Base-by-base conservation (phyloP, 2,888 invertebrate species). In the Xestia xanthographa region DNA sequence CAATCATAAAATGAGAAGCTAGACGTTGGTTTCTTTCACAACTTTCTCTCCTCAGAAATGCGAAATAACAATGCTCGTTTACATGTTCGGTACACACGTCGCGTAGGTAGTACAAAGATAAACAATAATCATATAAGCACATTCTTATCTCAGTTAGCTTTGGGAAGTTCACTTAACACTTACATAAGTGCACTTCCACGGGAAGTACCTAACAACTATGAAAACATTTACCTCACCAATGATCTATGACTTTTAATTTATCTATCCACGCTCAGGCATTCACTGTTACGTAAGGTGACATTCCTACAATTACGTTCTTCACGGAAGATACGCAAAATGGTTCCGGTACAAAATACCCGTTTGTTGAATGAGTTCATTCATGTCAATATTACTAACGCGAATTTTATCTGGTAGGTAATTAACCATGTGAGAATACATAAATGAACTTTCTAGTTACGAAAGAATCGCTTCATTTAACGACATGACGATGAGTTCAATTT, bases 361-460 rank as follows among this genome's bases (percentile, higher is more conserved):
- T 73, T 62, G 67, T 72, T 48, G 69, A 75, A 66, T 76, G 66
- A 75, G 77, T 79, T 72, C 79, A 74, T 79, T 72, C 79, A 74
- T 73, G 75, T 82, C 82, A 86, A 84, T 83, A 87, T 77, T 78
- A 67, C 80, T 66, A 79, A 79, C 79, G 79, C 76, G 79, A 79
- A 87, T 87, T 80, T 84, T 79, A 82, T 80, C 73, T 72, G 84
- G 81, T 73, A 65, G 75, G 83, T 77, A 73, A 79, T 80, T 76
- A 86, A 72, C 53, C 82, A 78, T 82, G 78, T 83, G 79, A 79
- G 79, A 80, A 78, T 77, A 83, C 90, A 90, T 90, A 56, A 62
- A 89, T 89, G 90, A 86, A 90, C 95, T 95, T 95, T 95, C 95
- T 95, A 94, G 92, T 95, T 95, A 94, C 94, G 93, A 95, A 94